These are phyloP conservation scores for Alouatta palliata DNA, from an alignment of 2,113 vertebrate genomes.

Conservation along the genomic window DNA sequence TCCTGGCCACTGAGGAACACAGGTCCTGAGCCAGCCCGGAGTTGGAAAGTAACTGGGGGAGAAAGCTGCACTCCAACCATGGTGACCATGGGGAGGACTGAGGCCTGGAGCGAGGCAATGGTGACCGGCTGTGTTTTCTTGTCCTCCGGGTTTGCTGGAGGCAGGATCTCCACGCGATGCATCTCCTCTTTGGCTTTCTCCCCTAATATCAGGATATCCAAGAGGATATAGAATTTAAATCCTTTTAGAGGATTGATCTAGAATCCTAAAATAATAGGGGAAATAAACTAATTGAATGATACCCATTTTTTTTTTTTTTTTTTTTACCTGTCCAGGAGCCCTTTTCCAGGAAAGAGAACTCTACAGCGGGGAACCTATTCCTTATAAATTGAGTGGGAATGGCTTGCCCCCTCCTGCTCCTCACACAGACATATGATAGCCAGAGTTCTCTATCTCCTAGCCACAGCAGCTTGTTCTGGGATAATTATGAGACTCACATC, in stretches of 20 bases:
- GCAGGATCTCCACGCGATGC: slow-evolving; percentile 85
- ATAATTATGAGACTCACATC: neutral
- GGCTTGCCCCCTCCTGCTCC: neutral
- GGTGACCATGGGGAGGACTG: slow-evolving; percentile 84
- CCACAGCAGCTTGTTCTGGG: neutral
- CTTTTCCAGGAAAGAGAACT: neutral
- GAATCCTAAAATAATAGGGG: slow-evolving; percentile 44
- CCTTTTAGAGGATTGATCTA: too few species aligned
- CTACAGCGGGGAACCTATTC: too few species aligned
- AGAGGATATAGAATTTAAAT: slow-evolving; percentile 42
- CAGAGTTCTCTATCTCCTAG: neutral
- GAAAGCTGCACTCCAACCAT: slow-evolving; percentile 82
- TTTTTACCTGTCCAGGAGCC: neutral
- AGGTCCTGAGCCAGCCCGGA: slow-evolving; percentile 84
- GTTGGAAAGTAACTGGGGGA: slow-evolving; percentile 84
- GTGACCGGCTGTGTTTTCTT: slow-evolving; percentile 54
- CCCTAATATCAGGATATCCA: slow-evolving; percentile 76
- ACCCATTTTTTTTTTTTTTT: neutral
- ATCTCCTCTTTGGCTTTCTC: slow-evolving; percentile 84
- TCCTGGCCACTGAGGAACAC: slow-evolving; percentile 86
- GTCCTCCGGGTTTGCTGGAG: neutral
- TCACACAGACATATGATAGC: neutral
- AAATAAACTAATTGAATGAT: neutral
- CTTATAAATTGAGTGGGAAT: neutral
- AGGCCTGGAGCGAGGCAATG: slow-evolving; percentile 83